Evolutionary conservation across 2,797 vertebrate genomes (phyloP).

Genomic region (Gila robusta): DNA sequence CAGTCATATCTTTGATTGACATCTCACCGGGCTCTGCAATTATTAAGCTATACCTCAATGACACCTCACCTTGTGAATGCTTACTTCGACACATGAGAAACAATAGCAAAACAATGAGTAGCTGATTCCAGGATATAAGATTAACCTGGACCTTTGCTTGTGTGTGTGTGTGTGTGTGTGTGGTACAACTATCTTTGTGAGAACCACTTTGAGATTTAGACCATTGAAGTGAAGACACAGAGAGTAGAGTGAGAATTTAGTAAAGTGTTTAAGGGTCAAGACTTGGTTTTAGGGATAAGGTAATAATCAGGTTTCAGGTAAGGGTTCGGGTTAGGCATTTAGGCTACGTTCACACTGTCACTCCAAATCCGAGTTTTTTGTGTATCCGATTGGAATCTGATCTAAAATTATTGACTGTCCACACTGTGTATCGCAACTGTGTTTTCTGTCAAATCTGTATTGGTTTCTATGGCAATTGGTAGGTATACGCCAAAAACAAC

Average conservation of each 20-base stretch:
- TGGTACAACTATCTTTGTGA: background rate
- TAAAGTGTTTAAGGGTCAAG: too few relatives aligned
- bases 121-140: constrained; percentile 42
- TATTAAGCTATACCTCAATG: constrained; percentile 36
- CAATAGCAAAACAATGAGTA: constrained; percentile 42
- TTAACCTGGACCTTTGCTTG: constrained; percentile 44
- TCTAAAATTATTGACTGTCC: too few relatives aligned
- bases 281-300: background rate
- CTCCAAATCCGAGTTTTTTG: too few relatives aligned
- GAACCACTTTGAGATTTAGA: background rate
- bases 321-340: too few relatives aligned
- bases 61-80: constrained; percentile 39
- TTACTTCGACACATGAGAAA: constrained; percentile 21
- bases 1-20: constrained; percentile 40
- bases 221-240: background rate
- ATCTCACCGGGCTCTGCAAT: constrained; percentile 12
- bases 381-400: too few relatives aligned
- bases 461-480: too few relatives aligned
- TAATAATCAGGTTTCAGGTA: background rate
- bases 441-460: too few relatives aligned
- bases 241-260: background rate
- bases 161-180: background rate
- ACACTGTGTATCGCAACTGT: too few relatives aligned
- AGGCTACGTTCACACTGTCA: too few relatives aligned
- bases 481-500: too few relatives aligned